These are phyloP conservation scores for Smithornis capensis DNA, from an alignment of 2,113 vertebrate species.

Conservation along the genomic window DNA sequence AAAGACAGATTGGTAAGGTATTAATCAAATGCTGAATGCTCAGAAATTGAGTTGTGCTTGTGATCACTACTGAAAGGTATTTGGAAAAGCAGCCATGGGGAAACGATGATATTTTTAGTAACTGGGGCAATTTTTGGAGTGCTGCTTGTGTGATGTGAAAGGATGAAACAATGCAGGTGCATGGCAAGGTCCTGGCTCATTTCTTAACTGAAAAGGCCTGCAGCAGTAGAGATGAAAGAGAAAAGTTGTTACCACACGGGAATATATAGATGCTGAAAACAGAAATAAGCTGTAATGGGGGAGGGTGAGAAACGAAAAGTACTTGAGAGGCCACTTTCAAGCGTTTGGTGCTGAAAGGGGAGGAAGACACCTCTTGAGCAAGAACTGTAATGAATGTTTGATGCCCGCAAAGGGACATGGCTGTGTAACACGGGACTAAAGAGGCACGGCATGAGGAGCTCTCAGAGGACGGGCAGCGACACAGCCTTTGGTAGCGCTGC, in stretches of 20 bases:
- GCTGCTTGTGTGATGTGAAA: neutral
- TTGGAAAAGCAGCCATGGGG: neutral
- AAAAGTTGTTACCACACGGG: neutral
- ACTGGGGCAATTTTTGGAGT: neutral
- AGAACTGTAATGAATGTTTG: neutral
- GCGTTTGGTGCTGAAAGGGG: neutral
- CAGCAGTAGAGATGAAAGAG: neutral
- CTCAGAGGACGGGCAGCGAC: neutral
- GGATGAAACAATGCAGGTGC: neutral
- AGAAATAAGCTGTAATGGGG: neutral
- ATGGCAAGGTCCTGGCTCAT: neutral
- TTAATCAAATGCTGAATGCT: neutral
- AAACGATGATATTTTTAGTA: neutral
- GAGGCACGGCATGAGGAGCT: fast-evolving
- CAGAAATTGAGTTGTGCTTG: neutral
- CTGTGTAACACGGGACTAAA: fast-evolving
- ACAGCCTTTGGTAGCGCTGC: neutral
- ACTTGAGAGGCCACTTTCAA: neutral
- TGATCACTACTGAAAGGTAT: neutral
- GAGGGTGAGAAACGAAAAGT: neutral
- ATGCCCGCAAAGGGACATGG: neutral
- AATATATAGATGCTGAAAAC: neutral
- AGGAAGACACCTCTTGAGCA: neutral
- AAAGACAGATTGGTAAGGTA: neutral
- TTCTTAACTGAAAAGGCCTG: neutral